Conservation (phyloP, 2,888 invertebrate genomes). For the Andrena fulva region DNA sequence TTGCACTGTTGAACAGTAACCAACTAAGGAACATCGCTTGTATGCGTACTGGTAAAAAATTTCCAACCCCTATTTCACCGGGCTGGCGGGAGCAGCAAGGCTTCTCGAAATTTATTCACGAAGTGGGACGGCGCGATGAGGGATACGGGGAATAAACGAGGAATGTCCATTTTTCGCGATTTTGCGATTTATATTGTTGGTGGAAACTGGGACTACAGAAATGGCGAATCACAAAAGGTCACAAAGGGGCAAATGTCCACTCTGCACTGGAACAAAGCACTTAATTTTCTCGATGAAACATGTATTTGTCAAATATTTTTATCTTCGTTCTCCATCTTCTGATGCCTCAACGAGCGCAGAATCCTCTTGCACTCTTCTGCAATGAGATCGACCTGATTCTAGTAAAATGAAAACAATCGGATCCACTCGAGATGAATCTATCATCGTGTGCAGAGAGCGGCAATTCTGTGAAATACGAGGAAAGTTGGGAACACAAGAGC, state of each 20-base stretch:
- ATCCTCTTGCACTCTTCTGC: background rate
- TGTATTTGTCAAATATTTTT: background rate
- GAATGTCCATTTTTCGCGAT: too few relatives aligned
- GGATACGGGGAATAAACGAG: too few relatives aligned
- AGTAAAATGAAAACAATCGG: slow-evolving; percentile 27
- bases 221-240: too few relatives aligned
- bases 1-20: slow-evolving; percentile 13
- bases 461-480: slow-evolving; percentile 25
- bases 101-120: slow-evolving; percentile 40
- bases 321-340: background rate
- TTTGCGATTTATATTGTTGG: too few relatives aligned
- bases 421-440: slow-evolving; percentile 32
- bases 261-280: too few relatives aligned
- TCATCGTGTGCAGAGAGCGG: slow-evolving; percentile 8
- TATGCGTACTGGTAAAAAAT: slow-evolving; percentile 31
- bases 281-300: too few relatives aligned
- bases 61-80: slow-evolving; percentile 29
- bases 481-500: slow-evolving; percentile 11
- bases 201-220: too few relatives aligned
- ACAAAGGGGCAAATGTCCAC: too few relatives aligned
- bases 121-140: slow-evolving; percentile 37
- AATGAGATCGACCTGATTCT: slow-evolving; percentile 14
- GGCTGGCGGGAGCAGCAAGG: slow-evolving; percentile 2
- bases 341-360: background rate
- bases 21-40: slow-evolving; percentile 17